Conservation (phyloP, 2,888 invertebrate genomes). For the Seira ritae region DNA sequence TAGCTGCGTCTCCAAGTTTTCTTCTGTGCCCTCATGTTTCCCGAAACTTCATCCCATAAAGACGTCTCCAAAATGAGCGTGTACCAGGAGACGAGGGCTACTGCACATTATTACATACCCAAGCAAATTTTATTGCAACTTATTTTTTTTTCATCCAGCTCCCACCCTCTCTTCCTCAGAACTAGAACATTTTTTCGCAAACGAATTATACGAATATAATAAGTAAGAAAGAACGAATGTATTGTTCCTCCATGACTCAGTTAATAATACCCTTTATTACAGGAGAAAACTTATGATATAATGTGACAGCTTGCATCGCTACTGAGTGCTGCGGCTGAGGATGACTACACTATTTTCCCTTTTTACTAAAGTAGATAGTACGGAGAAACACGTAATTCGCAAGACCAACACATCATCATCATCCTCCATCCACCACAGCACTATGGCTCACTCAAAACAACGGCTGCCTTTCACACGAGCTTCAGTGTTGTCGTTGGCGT, state of each 20-base stretch:
- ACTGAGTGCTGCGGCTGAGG: no score
- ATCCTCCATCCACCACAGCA: slow-evolving; percentile 13
- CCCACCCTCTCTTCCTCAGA: not conserved
- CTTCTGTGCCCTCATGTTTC: no score
- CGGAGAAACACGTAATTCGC: slow-evolving; percentile 50
- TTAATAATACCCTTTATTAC: not conserved
- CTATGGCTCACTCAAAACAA: not conserved
- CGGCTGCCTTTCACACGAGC: not conserved
- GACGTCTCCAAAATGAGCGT: no score
- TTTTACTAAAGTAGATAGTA: not conserved
- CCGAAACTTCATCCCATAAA: no score
- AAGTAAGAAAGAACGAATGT: slow-evolving; percentile 1
- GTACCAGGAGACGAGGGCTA: no score
- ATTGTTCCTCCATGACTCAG: slow-evolving; percentile 18
- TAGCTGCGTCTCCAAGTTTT: slow-evolving; percentile 14
- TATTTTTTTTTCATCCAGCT: no score
- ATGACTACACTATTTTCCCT: not conserved
- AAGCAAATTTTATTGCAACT: no score
- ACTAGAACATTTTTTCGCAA: not conserved
- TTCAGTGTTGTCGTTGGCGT: not conserved
- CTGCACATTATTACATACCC: no score
- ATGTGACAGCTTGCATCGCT: slow-evolving; percentile 17
- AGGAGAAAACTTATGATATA: not conserved
- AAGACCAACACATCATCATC: slow-evolving; percentile 16
- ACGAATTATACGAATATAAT: no score